These are phyloP conservation scores for Ondatra zibethicus DNA, from an alignment of 2,113 vertebrate genomes.

Conservation along the genomic window DNA sequence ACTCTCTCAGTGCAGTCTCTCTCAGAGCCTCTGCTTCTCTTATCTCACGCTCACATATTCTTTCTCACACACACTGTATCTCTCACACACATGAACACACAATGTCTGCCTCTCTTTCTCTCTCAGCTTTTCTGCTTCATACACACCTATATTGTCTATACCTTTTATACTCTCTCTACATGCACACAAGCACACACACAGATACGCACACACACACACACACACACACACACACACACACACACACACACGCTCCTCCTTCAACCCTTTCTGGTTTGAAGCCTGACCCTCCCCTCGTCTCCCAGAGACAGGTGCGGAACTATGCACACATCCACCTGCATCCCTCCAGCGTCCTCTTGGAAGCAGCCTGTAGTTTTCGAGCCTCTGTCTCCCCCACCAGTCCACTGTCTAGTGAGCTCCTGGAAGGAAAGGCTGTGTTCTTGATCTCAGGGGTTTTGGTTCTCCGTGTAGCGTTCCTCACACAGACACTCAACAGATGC, in stretches of 20 bases:
- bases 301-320: neutral
- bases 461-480: neutral
- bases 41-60: too few species aligned
- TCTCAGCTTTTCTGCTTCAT: neutral
- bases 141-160: too few species aligned
- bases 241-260: neutral
- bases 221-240: too few species aligned
- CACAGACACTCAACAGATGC: neutral
- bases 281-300: neutral
- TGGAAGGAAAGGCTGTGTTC: conserved; percentile 23
- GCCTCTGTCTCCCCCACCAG: conserved; percentile 60
- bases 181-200: too few species aligned
- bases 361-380: neutral
- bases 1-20: neutral
- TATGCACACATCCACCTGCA: neutral
- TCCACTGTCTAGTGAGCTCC: conserved; percentile 1
- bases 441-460: neutral
- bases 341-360: neutral
- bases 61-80: too few species aligned
- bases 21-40: too few species aligned
- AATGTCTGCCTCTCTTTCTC: neutral
- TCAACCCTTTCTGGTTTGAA: neutral
- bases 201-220: neutral
- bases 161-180: neutral
- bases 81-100: neutral